Conservation (phyloP, 2,797 vertebrate genomes). For the Odontamblyopus rebecca region DNA sequence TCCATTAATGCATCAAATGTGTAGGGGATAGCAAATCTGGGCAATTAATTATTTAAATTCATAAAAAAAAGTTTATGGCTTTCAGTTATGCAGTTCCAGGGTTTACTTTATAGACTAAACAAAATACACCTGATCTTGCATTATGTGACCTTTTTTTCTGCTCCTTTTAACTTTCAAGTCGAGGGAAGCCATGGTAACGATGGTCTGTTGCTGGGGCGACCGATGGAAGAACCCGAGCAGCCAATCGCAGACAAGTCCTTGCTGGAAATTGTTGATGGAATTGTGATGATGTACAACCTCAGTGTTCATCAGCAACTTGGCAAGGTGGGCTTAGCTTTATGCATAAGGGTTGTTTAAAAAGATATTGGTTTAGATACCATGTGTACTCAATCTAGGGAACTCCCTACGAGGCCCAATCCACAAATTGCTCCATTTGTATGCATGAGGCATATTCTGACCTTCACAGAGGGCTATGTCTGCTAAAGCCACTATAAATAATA, state of each 20-base stretch:
- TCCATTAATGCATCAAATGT: background rate
- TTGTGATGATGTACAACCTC: constrained; percentile 98
- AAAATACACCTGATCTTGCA: background rate
- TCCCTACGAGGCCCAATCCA: no score
- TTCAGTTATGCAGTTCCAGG: background rate
- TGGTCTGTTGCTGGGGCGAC: constrained; percentile 91
- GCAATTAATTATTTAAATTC: background rate
- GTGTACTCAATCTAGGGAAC: background rate
- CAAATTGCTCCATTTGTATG: constrained; percentile 17
- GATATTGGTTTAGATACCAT: background rate
- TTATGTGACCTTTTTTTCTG: background rate
- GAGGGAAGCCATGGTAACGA: constrained; percentile 92
- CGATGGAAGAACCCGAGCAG: constrained; percentile 87
- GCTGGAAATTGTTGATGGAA: constrained; percentile 91
- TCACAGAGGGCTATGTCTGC: background rate
- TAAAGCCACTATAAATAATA: background rate
- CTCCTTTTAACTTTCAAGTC: constrained; percentile 73
- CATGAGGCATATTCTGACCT: constrained; percentile 22
- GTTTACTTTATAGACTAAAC: background rate
- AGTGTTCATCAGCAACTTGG: constrained; percentile 98
- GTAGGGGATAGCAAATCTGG: background rate
- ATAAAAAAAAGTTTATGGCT: background rate
- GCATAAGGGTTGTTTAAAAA: background rate
- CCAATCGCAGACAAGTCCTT: constrained; percentile 92
- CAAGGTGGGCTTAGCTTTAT: constrained; percentile 78